Evolutionary conservation across 2,888 invertebrate species (phyloP).

Genomic region (Liposcelis brunnea): DNA sequence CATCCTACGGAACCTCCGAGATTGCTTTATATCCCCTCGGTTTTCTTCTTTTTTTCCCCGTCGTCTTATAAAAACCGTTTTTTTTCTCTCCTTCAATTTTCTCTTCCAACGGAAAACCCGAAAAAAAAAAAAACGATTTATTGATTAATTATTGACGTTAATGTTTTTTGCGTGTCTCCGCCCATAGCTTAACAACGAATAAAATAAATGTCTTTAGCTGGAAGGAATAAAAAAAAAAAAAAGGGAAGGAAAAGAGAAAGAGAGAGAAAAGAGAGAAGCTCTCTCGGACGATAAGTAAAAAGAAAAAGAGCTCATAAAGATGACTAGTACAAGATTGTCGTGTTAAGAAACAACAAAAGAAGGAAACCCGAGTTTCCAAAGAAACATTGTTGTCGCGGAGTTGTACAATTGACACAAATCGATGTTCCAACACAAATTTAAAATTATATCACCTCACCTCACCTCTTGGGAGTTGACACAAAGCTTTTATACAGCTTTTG

Average conservation of each 20-base stretch:
- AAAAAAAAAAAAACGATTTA: conserved; percentile 13
- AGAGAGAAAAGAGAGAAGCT: conserved; percentile 1
- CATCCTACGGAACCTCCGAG: conserved; percentile 21
- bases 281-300: background rate
- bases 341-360: too few species aligned
- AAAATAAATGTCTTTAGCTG: too few species aligned
- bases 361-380: conserved; percentile 1
- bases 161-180: too few species aligned
- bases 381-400: background rate
- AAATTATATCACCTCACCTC: conserved; percentile 1
- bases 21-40: conserved; percentile 19
- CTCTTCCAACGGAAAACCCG: conserved; percentile 12
- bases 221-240: background rate
- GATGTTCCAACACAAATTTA: conserved; percentile 2
- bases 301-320: conserved; percentile 3
- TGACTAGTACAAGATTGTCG: too few species aligned
- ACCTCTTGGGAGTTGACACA: background rate
- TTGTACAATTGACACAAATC: conserved; percentile 4
- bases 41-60: conserved; percentile 14
- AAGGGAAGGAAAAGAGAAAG: background rate
- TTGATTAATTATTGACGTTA: too few species aligned
- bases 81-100: conserved; percentile 10
- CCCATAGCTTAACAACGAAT: conserved; percentile 1
- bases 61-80: conserved; percentile 11
- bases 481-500: too few species aligned